Evolutionary conservation across 2,113 vertebrate species (phyloP).

Genomic region (Athene cunicularia): DNA sequence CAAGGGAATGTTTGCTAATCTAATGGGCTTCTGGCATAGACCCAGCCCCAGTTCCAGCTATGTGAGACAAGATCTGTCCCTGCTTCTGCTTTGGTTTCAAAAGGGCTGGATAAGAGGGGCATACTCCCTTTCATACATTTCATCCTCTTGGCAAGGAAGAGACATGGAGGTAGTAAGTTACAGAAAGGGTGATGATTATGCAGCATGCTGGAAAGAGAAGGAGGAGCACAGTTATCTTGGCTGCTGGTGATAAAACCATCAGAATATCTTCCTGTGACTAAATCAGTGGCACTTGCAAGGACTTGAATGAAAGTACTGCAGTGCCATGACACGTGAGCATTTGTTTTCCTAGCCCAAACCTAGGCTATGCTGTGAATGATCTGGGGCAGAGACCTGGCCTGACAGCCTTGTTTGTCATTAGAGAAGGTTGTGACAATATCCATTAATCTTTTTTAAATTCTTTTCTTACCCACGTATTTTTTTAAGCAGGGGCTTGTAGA

Average conservation of each 20-base stretch:
- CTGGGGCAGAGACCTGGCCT: constrained; percentile 44
- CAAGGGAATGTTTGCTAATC: background rate
- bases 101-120: background rate
- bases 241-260: background rate
- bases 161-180: background rate
- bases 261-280: background rate
- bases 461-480: constrained; percentile 14
- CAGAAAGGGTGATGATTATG: background rate
- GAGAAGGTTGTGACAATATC: constrained; percentile 60
- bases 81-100: rapidly evolving
- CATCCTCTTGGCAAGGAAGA: background rate
- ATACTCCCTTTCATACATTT: background rate
- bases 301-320: background rate
- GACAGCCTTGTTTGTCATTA: constrained; percentile 67
- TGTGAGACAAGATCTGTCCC: background rate
- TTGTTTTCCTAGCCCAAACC: constrained; percentile 24
- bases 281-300: background rate
- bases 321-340: constrained; percentile 9
- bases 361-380: constrained; percentile 38
- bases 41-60: background rate
- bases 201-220: background rate
- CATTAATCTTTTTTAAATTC: constrained; percentile 68
- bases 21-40: background rate
- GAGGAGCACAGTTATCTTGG: background rate
- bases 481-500: constrained; percentile 14